Base-by-base conservation (phyloP, 2,113 vertebrate species). In the Gavialis gangeticus region DNA sequence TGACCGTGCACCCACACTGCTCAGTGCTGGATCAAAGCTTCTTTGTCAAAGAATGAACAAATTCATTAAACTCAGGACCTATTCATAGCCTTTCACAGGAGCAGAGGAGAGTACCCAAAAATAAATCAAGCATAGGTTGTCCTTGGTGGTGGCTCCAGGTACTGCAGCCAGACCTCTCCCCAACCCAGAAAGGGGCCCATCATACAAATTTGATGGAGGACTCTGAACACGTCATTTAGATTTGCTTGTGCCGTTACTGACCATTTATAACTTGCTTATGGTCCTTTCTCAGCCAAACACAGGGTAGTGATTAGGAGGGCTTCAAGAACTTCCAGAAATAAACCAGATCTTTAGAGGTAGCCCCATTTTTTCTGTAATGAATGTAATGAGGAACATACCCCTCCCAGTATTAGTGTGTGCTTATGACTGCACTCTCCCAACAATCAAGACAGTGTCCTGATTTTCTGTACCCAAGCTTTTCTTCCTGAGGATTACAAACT, bases 201-300 rank as follows among this genome's bases (percentile, higher is more conserved):
- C 55, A 0, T 0, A 4, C 54, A n/a, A 69, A 79, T 79, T 12
- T 56, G 75, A n/a, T 56, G 66, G 55, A 79, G 92, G 87, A 37
- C 91, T 66, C 71, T 79, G 66, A 4, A 25, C 2, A 5, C 19
- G n/a, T 82, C 91, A 85, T 80, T 95, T 94, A 71, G 84, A 56
- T 63, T 96, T 12, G 18, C 82, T 89, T 93, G 95, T 91, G 92
- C 55, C 63, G 15, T 91, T 96, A 93, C 58, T 93, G 91, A 95
- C 94, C 89, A 86, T 88, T 89, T 94, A 95, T 91, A 94, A 94
- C 66, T 82, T 91, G 90, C 75, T 14, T 12, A 28, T 1, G 1
- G 82, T 28, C 66, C 73, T 77, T 95, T 89, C 95, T 94, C 93
- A 58, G 78, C 90, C 92, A 93, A 90, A 89, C 93, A 7, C 46